Evolutionary conservation across 1,140 invertebrate genomes (phyloP).

Genomic region (Procambarus virginalis): DNA sequence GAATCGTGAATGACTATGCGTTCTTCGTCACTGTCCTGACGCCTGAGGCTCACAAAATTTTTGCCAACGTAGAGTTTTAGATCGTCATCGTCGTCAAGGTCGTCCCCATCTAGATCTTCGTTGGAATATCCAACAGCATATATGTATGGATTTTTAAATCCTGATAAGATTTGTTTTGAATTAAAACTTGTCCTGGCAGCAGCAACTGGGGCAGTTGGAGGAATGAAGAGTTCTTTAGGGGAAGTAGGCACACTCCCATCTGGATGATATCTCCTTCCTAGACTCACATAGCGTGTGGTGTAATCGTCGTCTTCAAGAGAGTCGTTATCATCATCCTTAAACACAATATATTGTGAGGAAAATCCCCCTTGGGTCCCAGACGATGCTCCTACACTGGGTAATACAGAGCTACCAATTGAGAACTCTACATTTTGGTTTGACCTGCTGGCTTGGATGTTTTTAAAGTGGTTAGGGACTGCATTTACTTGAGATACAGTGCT

Average conservation of each 20-base stretch:
- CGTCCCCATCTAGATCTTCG: conserved; percentile 14
- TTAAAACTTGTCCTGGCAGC: not conserved
- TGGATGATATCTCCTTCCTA: conserved; percentile 63
- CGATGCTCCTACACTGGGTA: not conserved
- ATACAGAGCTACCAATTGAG: not conserved
- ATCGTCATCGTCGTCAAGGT: conserved; percentile 35
- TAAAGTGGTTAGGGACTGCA: not conserved
- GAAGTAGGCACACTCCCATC: conserved; percentile 26
- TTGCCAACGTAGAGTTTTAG: not conserved
- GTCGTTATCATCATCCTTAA: conserved; percentile 35
- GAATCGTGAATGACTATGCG: conserved; percentile 50
- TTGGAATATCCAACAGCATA: conserved; percentile 6
- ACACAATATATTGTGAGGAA: conserved; percentile 19
- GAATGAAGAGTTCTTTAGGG: conserved; percentile 45
- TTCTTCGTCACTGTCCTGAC: conserved; percentile 42
- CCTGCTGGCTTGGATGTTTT: not conserved
- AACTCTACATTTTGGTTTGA: not conserved
- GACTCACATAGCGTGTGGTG: conserved; percentile 3
- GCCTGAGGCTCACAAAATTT: conserved; percentile 27
- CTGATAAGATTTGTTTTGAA: not conserved
- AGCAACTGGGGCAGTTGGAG: conserved; percentile 16
- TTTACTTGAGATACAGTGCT: not conserved
- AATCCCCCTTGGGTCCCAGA: not conserved
- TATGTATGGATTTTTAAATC: conserved; percentile 31
- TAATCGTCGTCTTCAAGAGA: conserved; percentile 32